Evolutionary conservation across 2,888 invertebrate genomes (phyloP), one percentile per base, ranked within the genome.

Genomic region (Hypena proboscidalis): DNA sequence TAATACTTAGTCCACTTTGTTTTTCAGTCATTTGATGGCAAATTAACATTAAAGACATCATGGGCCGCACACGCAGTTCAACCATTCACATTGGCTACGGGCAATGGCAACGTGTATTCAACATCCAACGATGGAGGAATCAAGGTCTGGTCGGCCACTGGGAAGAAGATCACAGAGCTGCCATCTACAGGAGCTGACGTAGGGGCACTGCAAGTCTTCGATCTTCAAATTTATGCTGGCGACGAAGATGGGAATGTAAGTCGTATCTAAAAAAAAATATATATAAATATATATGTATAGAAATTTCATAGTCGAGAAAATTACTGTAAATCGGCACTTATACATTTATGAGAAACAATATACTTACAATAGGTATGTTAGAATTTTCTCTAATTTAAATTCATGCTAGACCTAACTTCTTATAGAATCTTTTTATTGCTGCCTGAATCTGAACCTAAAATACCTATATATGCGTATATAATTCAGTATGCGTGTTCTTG

Each of bases 81-180:
- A 41, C 83, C 93, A 25, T 94, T 92, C 74, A 92, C 93, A n/a
- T 58, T 94, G 44, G 89, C 93, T 13, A 90, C 92, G 0, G 83
- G 81, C 9, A 85, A 87, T 9, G 86, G 89, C 17, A 67, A 67
- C 13, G 86, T 92, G 4, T 94, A 92, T 73, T 93, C 94, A 0
- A 89, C 93, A 23, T 94, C 94, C 1, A 93, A 93, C 50, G 95
- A 94, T 59, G 93, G 93, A 2, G 92, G 92, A 3, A 86, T 94
- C 11, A 92, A 91, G 63, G 83, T 92, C 1, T 94, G 94, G 93
- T 82, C 89, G 9, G 46, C 58, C 1, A 57, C 74, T 9, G 89
- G 90, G 7, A 73, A 82, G 14, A 87, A 84, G 62, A 50, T 85
- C 8, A 43, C 70, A 1, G 85, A 89, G 37, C 55, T 88, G 13